Conservation (phyloP, 2,113 vertebrate genomes). For the Hippocampus guttulatus region DNA sequence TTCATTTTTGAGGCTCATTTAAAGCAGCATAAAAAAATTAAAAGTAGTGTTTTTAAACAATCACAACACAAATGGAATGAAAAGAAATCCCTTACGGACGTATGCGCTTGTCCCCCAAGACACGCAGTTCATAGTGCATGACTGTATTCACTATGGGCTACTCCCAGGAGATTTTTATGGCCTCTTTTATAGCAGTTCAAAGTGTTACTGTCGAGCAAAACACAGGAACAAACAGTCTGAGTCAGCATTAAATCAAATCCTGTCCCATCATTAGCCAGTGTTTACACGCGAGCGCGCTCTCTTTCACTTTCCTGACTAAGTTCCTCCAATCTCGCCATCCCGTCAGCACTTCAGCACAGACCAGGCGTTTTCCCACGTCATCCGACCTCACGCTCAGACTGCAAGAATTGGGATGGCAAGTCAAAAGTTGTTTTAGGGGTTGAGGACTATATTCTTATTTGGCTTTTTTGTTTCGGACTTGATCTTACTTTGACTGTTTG, state of each 20-base stretch:
- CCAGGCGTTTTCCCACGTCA: conserved; percentile 7
- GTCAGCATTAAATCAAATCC: background rate
- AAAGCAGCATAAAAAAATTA: background rate
- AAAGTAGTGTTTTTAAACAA: background rate
- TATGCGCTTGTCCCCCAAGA: background rate
- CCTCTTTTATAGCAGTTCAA: background rate
- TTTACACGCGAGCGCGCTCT: background rate
- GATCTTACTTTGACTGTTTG: too few relatives aligned
- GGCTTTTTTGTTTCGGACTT: background rate
- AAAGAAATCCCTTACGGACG: background rate
- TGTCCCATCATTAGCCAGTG: background rate
- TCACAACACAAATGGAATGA: background rate
- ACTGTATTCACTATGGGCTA: background rate
- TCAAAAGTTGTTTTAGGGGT: background rate
- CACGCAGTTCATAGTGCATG: background rate
- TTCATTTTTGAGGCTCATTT: background rate
- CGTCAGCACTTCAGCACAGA: conserved; percentile 1
- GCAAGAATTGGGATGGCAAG: background rate
- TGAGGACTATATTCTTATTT: conserved; percentile 1
- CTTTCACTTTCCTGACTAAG: conserved; percentile 10
- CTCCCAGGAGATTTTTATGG: background rate
- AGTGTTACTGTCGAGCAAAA: background rate
- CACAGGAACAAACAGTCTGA: background rate
- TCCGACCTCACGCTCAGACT: background rate
- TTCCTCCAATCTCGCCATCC: background rate